Base-by-base conservation (phyloP, 2,113 vertebrate species). In the Heterochromis multidens region DNA sequence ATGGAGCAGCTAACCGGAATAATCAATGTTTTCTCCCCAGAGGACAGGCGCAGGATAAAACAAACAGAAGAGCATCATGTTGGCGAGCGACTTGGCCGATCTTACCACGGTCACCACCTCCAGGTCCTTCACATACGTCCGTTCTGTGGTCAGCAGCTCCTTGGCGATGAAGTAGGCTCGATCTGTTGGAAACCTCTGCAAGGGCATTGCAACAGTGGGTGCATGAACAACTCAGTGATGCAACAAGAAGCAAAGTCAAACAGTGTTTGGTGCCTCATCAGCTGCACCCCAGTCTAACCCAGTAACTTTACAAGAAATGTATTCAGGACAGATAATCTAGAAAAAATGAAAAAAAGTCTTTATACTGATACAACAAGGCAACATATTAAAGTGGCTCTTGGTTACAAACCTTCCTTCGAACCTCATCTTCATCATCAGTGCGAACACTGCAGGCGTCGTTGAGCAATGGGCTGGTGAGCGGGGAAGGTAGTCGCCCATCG, bases 141-240 rank as follows among this genome's bases (percentile, higher is more conserved):
- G 94, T 80, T 99, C 98, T 0, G 98, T 99, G 76, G 97, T 97
- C 0, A 98, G 97, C 65, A 97, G 96, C 92, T 99, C 98, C 91
- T 99, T 99, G 88, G 98, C 97, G 13, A 99, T 99, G 95, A 97
- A 99, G 93, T 99, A 99, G 11, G 98, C 96, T 86, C 97, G 97
- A 93, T 99, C 98, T 2, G 97, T 95, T 13, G 98, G 98, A 94
- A 97, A 97, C 89, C 96, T 97, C 98, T 99, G 96, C 13, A 93
- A 89, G 94, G 80, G 77, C 16, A 83, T 13, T n/a, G 49, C 3
- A 40, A 79, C 6, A 54, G 63, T 19, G 40, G 43, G 27, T 82
- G 43, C 11, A 49, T 57, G 13, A 59, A 16, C 13, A 35, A 23
- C 37, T 7, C 52, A 56, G 52, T n/a, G 52, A 56, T 7, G n/a